Conservation (phyloP, 2,113 vertebrate genomes). For the Odocoileus virginianus region DNA sequence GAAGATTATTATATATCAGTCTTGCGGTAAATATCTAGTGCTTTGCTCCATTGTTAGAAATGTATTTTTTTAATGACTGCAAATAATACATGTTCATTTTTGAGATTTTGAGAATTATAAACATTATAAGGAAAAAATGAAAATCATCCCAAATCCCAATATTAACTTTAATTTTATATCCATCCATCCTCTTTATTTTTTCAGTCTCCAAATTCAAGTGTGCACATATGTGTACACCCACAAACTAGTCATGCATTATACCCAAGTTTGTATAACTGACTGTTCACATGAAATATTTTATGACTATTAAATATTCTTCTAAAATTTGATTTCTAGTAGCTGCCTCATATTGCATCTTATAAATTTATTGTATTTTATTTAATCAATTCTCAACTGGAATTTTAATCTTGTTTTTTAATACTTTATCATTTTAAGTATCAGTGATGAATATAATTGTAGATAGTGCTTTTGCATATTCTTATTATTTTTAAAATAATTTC, state of each 20-base stretch:
- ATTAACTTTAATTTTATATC: not conserved
- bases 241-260: not conserved
- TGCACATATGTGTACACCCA: not conserved
- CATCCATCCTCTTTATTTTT: not conserved
- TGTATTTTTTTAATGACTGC: not conserved
- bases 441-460: not conserved
- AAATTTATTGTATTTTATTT: not conserved
- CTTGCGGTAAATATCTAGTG: not conserved
- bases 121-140: not conserved
- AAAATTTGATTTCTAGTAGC: not conserved
- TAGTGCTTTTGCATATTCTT: not conserved
- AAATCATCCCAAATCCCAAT: not conserved
- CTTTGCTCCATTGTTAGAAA: not conserved
- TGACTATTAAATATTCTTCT: not conserved
- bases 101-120: not conserved
- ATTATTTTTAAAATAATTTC: not conserved
- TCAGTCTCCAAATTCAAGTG: not conserved
- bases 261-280: not conserved
- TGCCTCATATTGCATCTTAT: not conserved
- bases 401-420: not conserved
- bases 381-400: not conserved
- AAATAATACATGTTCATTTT: not conserved
- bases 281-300: not conserved
- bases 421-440: constrained; percentile 6
- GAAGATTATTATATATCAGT: not conserved